A percentile compares a stretch with the other conserved stretches of the same genome.
phyloP scores from a whole-genome alignment of 2,888 invertebrate species.

The Drosophila nigricruria region DNA sequence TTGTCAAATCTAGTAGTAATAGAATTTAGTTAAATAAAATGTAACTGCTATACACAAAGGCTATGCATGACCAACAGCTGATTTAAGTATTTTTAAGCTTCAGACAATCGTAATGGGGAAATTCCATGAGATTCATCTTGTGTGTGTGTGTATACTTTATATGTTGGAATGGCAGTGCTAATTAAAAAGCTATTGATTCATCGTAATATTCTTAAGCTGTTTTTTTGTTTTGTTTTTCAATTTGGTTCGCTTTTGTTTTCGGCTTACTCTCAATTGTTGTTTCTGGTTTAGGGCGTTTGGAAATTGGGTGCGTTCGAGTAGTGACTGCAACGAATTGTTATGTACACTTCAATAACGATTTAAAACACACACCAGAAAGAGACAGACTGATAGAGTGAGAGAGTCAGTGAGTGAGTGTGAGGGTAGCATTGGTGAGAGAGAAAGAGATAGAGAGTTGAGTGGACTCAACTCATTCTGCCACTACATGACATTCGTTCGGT shows the following conservation, averaged over 20 bases:
- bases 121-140: not conserved
- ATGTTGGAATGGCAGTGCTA: not conserved
- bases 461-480: not conserved
- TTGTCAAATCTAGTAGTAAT: not conserved
- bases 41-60: not conserved
- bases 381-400: conserved; percentile 9
- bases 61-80: not conserved
- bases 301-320: conserved; percentile 95
- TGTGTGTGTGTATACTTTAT: not conserved
- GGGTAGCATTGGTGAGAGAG: not conserved
- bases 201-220: not conserved
- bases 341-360: conserved; percentile 63
- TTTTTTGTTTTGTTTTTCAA: conserved; percentile 12
- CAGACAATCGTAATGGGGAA: not conserved
- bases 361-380: conserved; percentile 28
- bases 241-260: conserved; percentile 38
- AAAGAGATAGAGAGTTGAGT: not conserved
- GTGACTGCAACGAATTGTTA: conserved; percentile 90
- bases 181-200: not conserved
- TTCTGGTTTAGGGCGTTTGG: conserved; percentile 93
- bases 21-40: not conserved
- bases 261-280: conserved; percentile 96
- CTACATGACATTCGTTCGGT: conserved; percentile 12
- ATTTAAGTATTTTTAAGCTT: not conserved
- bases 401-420: conserved; percentile 3